Conservation (phyloP, 2,888 invertebrate species). For the Dicycla oo region DNA sequence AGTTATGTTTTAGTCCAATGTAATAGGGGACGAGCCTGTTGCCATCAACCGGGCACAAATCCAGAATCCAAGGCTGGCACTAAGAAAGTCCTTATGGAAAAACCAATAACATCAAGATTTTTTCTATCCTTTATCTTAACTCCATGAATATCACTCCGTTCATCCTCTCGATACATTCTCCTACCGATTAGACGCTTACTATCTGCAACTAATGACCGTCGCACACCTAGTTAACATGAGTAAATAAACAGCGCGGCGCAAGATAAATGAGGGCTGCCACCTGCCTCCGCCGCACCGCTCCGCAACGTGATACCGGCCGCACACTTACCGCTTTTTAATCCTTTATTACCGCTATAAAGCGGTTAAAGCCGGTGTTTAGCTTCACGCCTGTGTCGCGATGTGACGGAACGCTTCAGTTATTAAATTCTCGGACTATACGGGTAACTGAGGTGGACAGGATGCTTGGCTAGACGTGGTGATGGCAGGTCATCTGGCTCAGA, state of each 20-base stretch:
- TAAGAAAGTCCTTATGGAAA: not conserved
- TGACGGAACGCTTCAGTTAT: conserved; percentile 44
- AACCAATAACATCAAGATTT: not conserved
- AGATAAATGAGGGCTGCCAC: conserved; percentile 69
- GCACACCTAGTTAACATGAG: conserved; percentile 69
- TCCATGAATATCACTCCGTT: not conserved
- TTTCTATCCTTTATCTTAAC: not conserved
- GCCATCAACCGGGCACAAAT: not conserved
- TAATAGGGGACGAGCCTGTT: too few relatives aligned
- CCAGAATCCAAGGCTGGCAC: too few relatives aligned
- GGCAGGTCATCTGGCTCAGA: not conserved
- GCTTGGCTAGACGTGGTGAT: not conserved
- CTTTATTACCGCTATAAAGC: conserved; percentile 55
- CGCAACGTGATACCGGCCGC: conserved; percentile 43
- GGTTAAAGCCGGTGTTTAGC: conserved; percentile 31
- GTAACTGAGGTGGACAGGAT: not conserved
- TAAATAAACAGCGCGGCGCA: conserved; percentile 70
- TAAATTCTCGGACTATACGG: conserved; percentile 30
- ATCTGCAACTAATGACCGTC: conserved; percentile 58
- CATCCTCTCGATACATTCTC: conserved; percentile 9
- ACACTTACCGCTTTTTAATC: conserved; percentile 60
- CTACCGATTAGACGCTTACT: conserved; percentile 21
- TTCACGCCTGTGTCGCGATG: conserved; percentile 44
- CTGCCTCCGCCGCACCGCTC: conserved; percentile 47
- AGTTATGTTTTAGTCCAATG: too few relatives aligned